Conservation (phyloP, 2,113 vertebrate species). For the Sinocyclocheilus maitianheensis region DNA sequence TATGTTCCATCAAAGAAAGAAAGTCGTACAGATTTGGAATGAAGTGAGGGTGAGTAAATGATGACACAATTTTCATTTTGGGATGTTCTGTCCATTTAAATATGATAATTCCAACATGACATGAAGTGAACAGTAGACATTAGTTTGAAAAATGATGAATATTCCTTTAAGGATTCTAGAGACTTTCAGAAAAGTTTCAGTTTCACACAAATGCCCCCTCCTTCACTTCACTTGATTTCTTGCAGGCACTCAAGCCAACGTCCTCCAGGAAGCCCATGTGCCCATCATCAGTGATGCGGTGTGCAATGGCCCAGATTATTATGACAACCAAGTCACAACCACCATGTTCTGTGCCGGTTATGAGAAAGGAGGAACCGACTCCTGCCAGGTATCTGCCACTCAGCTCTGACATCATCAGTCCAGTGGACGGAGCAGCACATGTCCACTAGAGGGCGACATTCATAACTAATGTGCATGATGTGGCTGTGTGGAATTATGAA, state of each 20-base stretch:
- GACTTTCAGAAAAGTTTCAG: neutral
- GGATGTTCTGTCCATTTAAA: neutral
- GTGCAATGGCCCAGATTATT: conserved; percentile 87
- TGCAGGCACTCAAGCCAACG: conserved; percentile 77
- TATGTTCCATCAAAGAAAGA: too few relatives aligned
- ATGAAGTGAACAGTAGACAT: neutral
- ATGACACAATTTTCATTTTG: too few relatives aligned
- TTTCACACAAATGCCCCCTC: neutral
- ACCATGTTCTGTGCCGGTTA: conserved; percentile 93
- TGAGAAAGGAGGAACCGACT: conserved; percentile 84
- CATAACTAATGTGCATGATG: neutral
- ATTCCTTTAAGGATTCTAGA: neutral
- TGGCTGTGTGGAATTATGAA: neutral
- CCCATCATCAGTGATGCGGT: conserved; percentile 84
- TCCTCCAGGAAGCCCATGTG: conserved; percentile 84
- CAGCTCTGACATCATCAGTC: neutral
- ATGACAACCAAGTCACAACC: conserved; percentile 87
- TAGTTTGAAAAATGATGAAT: neutral
- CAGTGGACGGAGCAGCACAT: neutral
- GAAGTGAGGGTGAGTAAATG: too few relatives aligned
- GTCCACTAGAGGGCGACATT: conserved; percentile 44
- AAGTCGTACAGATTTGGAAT: too few relatives aligned
- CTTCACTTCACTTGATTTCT: neutral
- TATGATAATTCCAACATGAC: neutral
- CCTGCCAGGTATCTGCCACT: conserved; percentile 81